These are phyloP conservation scores for Popillia japonica DNA, from an alignment of 1,140 invertebrate species.

Conservation along the genomic window DNA sequence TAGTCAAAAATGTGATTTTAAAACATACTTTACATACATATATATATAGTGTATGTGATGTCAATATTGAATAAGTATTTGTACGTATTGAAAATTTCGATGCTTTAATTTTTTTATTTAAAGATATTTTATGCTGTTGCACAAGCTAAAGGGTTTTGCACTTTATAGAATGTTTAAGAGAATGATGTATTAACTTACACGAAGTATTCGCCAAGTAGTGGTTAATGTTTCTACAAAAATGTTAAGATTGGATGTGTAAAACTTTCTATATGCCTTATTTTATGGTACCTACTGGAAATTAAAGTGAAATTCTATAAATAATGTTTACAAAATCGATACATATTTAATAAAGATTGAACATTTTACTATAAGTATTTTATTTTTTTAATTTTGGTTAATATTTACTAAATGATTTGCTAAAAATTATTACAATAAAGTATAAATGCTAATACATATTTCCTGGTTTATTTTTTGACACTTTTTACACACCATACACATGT, in stretches of 20 bases:
- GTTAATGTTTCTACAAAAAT: not conserved
- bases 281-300: not conserved
- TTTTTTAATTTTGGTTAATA: not conserved
- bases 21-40: slow-evolving; percentile 7
- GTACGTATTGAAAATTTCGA: not conserved
- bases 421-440: no score
- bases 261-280: slow-evolving; percentile 22
- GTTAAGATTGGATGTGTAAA: not conserved
- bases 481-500: no score
- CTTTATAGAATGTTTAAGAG: not conserved
- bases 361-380: not conserved
- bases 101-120: not conserved
- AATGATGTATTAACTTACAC: not conserved
- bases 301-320: not conserved
- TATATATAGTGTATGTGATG: not conserved
- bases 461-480: no score
- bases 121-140: not conserved
- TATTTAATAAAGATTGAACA: not conserved
- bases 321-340: slow-evolving; percentile 10
- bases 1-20: slow-evolving; percentile 9
- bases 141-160: not conserved
- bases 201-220: not conserved
- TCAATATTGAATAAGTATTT: not conserved
- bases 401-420: no score
- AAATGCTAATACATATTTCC: no score